Conservation (phyloP, 2,113 vertebrate species). For the Vulpes vulpes region DNA sequence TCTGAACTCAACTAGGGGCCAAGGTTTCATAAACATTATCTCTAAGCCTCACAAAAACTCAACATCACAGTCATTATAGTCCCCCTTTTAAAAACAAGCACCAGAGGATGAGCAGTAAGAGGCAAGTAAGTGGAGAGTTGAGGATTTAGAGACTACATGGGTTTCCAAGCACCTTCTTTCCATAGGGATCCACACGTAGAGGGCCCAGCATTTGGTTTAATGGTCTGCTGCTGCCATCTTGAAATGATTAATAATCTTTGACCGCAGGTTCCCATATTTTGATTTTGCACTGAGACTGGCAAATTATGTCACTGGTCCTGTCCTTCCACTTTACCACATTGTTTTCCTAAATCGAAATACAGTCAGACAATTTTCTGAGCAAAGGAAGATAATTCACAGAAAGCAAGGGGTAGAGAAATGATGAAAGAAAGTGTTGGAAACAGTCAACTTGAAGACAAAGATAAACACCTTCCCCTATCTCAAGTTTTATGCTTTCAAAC, state of each 20-base stretch:
- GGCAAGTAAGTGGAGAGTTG: not conserved
- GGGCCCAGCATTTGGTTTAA: not conserved
- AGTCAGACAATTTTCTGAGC: not conserved
- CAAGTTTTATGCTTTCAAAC: not conserved
- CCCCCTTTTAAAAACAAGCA: constrained; percentile 1
- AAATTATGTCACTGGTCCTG: not conserved
- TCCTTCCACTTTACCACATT: not conserved
- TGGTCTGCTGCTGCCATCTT: not conserved
- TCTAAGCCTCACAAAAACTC: not conserved
- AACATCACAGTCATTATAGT: not conserved
- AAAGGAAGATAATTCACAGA: not conserved
- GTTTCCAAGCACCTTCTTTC: not conserved
- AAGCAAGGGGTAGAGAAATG: not conserved
- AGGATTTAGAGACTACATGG: not conserved
- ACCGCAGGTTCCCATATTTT: not conserved
- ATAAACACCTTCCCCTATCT: not conserved
- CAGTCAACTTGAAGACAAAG: not conserved
- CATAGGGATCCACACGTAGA: not conserved
- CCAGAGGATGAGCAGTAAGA: not conserved
- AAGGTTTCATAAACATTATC: not conserved
- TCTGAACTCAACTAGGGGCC: not conserved
- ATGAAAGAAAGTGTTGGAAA: not conserved
- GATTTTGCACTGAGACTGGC: not conserved
- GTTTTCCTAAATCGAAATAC: not conserved
- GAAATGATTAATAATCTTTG: constrained; percentile 26